Evolutionary conservation across 2,113 vertebrate genomes (phyloP), one percentile per base, ranked within the genome.

Genomic region (Apodemus speciosus): DNA sequence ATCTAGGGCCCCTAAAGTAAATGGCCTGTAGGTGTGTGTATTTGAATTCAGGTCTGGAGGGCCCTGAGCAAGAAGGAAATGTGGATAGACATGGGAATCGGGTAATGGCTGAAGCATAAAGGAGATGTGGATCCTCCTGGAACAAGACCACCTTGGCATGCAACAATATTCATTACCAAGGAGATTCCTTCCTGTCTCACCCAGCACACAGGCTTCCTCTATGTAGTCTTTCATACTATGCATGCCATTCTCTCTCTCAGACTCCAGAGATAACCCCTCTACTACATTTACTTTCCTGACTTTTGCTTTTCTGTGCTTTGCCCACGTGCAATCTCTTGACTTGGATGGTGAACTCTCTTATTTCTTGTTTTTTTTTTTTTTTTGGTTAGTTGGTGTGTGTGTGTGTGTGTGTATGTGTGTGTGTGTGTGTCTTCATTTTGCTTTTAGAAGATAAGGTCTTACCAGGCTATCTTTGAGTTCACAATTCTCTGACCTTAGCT

Each of bases 1-100:
- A 38, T 95, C 25, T 18, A 32, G 90, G 49, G 71, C 18, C 43
- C 32, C 13, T 35, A 53, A 88, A 72, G 30, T 40, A 32, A 75
- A 25, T 6, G 40, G 2, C 43, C 2, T 0, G 21, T 20, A 60
- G 38, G 40, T 4, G 15, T 0, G 3, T 68, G 20, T 71, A n/a
- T 73, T 21, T 53, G 68, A n/a, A 1, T 6, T 16, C 4, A 58
- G 35, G 20, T n/a, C 46, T 38, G 14, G 43, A 43, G n/a, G 2
- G 11, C 25, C 38, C 80, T 56, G 56, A 64, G 53, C 23, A 1
- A 84, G 64, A 88, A 58, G 35, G 18, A 90, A 38, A 71, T 3
- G 4, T 27, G 4, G 51, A 49, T 4, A n/a, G 6, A 6, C 49
- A 8, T n/a, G 23, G 43, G 35, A 43, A 68, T 40, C 4, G 38